Evolutionary conservation across 2,797 vertebrate genomes (phyloP), one percentile per base, ranked within the genome.

Genomic region (Tenualosa ilisha): DNA sequence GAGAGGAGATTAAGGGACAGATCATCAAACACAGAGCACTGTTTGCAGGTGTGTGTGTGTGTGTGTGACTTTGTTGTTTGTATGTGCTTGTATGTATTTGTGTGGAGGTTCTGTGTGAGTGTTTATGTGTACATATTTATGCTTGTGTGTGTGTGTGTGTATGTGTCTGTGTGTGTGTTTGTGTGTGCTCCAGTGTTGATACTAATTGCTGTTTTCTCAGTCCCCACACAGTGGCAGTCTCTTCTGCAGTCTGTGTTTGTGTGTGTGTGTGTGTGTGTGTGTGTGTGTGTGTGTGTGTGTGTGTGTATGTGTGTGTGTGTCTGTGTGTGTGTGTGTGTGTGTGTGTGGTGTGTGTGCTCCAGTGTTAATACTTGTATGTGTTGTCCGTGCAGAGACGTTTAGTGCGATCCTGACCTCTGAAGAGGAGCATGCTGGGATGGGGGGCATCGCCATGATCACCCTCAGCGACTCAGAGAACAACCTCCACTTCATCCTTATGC

Each of bases 401-500:
- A 97, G 97, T 81, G 96, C 97, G 37, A 96, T 96, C 22, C 92
- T 99, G 91, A 97, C 96, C 0, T 96, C 97, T 0, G 91, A 93
- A 84, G 89, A 93, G 8, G 94, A 95, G 84, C 92, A 95, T 11
- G 86, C 93, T 0, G 95, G 96, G 3, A 92, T 94, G 86, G 97
- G 98, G 2, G 98, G 97, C 85, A 97, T 99, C 24, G 95, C 97
- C 86, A 96, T 99, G 94, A 90, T 98, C 87, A 98, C 98, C 0
- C 95, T 99, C 86, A 99, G 98, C 0, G 98, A 99, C 92, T 94
- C 95, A 0, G 98, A 98, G 92, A 97, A 97, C 94, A 98, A 98
- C 89, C 94, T 99, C 46, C 97, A 99, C 91, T 99, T 99, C 92
- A 96, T 99, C 89, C 96, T 99, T 68, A 96, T 99, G 87, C 95